Conservation (phyloP, 1,140 invertebrate genomes). For the Oppia nitens region DNA sequence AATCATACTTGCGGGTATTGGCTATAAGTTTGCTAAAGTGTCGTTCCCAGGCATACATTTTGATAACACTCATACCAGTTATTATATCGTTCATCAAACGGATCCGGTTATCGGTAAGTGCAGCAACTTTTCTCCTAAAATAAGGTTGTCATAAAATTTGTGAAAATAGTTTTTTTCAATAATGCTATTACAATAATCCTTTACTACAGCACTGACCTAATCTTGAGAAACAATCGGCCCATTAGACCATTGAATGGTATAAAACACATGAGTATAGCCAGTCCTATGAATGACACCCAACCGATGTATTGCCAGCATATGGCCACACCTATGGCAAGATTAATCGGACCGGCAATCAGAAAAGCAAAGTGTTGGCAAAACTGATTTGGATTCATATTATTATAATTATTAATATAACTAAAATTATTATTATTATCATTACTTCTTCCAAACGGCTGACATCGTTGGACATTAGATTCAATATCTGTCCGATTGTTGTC, state of each 20-base stretch:
- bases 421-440: too few species aligned
- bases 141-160: slow-evolving; percentile 20
- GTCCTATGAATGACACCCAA: slow-evolving; percentile 27
- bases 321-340: slow-evolving; percentile 15
- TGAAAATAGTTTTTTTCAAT: too few species aligned
- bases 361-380: slow-evolving; percentile 16
- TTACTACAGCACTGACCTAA: slow-evolving; percentile 10
- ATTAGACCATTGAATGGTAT: slow-evolving; percentile 18
- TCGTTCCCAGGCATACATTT: too few species aligned
- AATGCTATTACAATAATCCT: slow-evolving; percentile 4
- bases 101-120: slow-evolving; percentile 31
- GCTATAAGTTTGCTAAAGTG: too few species aligned
- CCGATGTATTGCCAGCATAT: slow-evolving; percentile 16
- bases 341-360: slow-evolving; percentile 14
- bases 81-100: slow-evolving; percentile 78
- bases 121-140: slow-evolving; percentile 42
- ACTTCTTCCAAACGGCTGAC: slow-evolving; percentile 34
- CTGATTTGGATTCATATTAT: background rate
- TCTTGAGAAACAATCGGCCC: slow-evolving; percentile 12
- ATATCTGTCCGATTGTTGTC: slow-evolving; percentile 66
- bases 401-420: slow-evolving; percentile 21
- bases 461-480: slow-evolving; percentile 83
- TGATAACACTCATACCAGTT: slow-evolving; percentile 68
- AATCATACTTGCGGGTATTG: too few species aligned
- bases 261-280: slow-evolving; percentile 15